Evolutionary conservation across 2,888 invertebrate genomes (phyloP), one percentile per base, ranked within the genome.

Genomic region (Allolobophora icterica): DNA sequence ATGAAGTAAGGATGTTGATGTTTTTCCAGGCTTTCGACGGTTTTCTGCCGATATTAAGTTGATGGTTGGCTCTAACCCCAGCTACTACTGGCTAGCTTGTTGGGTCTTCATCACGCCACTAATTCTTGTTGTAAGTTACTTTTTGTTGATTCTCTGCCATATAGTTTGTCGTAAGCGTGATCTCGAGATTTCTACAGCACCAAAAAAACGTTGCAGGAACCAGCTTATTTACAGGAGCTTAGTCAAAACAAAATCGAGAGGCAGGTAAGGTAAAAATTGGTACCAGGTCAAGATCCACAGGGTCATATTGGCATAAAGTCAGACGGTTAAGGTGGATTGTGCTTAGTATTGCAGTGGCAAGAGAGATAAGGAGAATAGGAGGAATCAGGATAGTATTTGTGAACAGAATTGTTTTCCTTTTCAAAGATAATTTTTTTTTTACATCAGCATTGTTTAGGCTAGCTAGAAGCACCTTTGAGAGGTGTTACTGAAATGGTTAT

Each of bases 41-140:
- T 95, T 96, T 92, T 92, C 95, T 92, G 94, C 95, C 90, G 95
- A 96, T 92, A 95, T 96, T 52, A 95, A 95, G 92, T 94, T 95
- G 94, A 96, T 95, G 96, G 93, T 97, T 96, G 96, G 96, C 89
- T 95, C 95, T 92, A 95, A 96, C 38, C 91, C 90, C 52, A 92
- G 89, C 90, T 52, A 52, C 58, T 97, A 97, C 94, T 98, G 97
- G 98, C 97, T 96, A 95, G 93, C 96, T 19, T 96, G 96, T 52
- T 97, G 97, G 97, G 96, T 96, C 21, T 95, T 97, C 90, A 94
- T 97, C 1, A 96, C 97, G 24, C 98, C 98, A 4, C 83, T 96
- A n/a, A 96, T 96, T 45, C 96, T 97, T 92, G 58, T 97, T 94
- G 97, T 97, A 96, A 96, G 97, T 96, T 33, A 34, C 4, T n/a